Evolutionary conservation across 2,797 vertebrate genomes (phyloP).

Genomic region (Amblyraja radiata): DNA sequence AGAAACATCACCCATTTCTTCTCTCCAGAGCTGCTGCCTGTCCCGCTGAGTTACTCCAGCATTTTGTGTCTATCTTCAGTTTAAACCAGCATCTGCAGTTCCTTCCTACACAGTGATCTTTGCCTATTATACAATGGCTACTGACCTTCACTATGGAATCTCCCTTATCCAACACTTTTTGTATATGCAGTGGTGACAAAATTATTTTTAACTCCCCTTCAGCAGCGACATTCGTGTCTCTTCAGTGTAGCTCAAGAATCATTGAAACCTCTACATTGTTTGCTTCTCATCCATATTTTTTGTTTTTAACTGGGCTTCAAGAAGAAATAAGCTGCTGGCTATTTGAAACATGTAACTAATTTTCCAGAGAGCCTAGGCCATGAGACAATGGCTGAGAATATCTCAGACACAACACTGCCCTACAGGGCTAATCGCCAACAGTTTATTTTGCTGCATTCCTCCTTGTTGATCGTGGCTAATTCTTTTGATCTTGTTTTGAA

Average conservation of each 20-base stretch:
- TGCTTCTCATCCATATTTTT: background rate
- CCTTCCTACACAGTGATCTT: no score
- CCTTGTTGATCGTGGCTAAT: background rate
- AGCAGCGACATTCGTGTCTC: background rate
- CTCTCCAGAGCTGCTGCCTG: no score
- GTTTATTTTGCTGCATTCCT: background rate
- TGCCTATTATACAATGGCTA: background rate
- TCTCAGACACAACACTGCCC: background rate
- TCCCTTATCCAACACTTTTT: background rate
- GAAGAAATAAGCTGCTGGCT: background rate
- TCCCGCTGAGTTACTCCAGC: no score
- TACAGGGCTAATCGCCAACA: background rate
- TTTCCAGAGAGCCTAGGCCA: background rate
- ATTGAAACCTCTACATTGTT: background rate
- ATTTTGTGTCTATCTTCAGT: no score
- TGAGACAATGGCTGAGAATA: background rate
- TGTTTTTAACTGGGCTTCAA: no score
- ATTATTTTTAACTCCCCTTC: background rate
- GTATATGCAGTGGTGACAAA: background rate
- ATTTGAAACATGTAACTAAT: background rate
- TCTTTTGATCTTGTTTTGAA: conserved; percentile 28
- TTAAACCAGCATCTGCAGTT: no score
- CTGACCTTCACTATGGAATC: background rate
- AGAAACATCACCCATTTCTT: no score
- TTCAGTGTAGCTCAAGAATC: background rate